phyloP scores from a whole-genome alignment of 2,113 vertebrate genomes.

The Corythornis madagascariensis region DNA sequence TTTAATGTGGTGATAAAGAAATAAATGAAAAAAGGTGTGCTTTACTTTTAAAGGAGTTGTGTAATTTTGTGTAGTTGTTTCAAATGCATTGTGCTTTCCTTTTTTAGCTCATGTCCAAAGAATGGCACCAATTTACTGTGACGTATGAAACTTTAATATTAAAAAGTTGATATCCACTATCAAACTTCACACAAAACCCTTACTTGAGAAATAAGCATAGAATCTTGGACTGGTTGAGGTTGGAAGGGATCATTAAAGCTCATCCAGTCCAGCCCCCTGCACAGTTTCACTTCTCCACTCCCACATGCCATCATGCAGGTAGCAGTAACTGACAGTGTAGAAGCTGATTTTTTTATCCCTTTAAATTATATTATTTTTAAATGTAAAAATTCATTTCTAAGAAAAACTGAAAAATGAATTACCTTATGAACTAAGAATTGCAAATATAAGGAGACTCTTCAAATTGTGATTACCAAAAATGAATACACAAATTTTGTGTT shows the following conservation, averaged over 20 bases:
- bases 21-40: slow-evolving; percentile 36
- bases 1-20: slow-evolving; percentile 74
- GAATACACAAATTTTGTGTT: not conserved
- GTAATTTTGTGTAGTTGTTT: slow-evolving; percentile 41
- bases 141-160: not conserved
- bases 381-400: not conserved
- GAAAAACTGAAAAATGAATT: not conserved
- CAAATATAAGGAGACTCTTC: not conserved
- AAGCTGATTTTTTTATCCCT: not conserved
- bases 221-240: not conserved
- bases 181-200: not conserved
- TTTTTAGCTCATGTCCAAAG: not conserved
- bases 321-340: not conserved
- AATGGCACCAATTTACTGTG: not conserved
- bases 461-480: not conserved
- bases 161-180: not conserved
- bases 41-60: slow-evolving; percentile 49
- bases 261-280: not conserved
- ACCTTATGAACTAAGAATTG: not conserved
- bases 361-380: not conserved
- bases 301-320: not conserved
- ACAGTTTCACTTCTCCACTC: not conserved
- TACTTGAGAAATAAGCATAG: not conserved
- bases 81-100: not conserved
- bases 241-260: not conserved